A percentile compares a stretch with the other conserved stretches of the same genome.
Evolutionary conservation across 2,113 vertebrate species (phyloP).

Genomic region (Caloenas nicobarica): DNA sequence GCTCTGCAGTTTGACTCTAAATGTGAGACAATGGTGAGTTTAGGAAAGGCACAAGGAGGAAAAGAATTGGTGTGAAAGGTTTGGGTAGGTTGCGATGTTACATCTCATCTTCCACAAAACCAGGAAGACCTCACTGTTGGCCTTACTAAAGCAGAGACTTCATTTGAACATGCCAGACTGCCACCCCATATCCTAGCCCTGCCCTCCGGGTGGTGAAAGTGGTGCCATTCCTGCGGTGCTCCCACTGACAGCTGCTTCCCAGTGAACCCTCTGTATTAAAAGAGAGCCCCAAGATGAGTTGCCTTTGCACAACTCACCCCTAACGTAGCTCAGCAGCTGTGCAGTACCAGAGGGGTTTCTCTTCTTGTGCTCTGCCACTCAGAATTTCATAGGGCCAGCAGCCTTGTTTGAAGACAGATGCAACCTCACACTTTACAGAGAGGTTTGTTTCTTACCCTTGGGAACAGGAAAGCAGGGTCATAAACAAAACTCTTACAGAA

Average conservation of each 20-base stretch:
- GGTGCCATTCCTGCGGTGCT: background rate
- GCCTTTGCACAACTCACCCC: background rate
- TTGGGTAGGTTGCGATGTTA: background rate
- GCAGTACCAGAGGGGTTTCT: background rate
- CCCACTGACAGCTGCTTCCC: background rate
- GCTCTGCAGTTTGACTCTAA: background rate
- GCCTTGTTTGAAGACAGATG: background rate
- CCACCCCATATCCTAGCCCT: background rate
- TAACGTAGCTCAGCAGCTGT: background rate
- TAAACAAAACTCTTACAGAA: background rate
- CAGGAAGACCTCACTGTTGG: background rate
- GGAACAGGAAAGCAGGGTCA: background rate
- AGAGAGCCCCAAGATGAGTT: background rate
- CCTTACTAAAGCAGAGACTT: background rate
- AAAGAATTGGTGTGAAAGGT: background rate
- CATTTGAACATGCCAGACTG: background rate
- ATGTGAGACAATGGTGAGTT: background rate
- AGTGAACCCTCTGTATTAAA: background rate
- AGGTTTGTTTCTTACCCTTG: background rate
- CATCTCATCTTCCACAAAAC: background rate
- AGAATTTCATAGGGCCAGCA: background rate
- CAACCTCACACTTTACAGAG: background rate
- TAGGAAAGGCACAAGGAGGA: background rate
- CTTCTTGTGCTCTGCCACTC: background rate
- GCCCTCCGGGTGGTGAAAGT: too few relatives aligned